Percentiles rank a stretch among this genome's conserved stretches.
phyloP scores from a whole-genome alignment of 37 sponge, comb jelly and placozoan genomes.

The Beroe forskalii region DNA sequence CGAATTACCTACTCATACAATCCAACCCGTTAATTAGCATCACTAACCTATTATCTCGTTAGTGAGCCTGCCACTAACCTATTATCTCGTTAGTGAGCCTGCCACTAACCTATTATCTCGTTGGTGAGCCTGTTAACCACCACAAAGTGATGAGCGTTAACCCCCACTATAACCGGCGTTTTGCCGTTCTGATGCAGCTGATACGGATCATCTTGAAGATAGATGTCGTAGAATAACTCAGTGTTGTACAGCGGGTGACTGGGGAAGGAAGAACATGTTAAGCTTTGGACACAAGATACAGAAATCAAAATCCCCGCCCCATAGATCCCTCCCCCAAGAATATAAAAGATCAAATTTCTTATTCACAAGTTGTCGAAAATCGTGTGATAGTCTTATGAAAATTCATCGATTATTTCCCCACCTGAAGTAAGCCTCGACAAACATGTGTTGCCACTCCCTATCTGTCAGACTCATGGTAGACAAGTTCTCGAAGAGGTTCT shows the following conservation, averaged over 20 bases:
- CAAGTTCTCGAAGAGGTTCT: conserved; percentile 35
- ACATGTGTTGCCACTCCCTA: conserved; percentile 42
- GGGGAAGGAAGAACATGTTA: too few relatives aligned
- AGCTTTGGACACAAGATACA: too few relatives aligned
- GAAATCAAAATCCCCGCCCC: too few relatives aligned
- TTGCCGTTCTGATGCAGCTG: not conserved
- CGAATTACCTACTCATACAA: too few relatives aligned
- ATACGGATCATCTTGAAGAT: not conserved
- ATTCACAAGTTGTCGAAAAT: too few relatives aligned
- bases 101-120: conserved; percentile 40
- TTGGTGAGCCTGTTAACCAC: conserved; percentile 31
- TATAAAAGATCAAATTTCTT: too few relatives aligned
- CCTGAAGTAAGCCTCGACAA: conserved; percentile 50
- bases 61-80: too few relatives aligned
- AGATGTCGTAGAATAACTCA: conserved; percentile 38
- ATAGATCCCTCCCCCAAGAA: too few relatives aligned
- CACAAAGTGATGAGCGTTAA: conserved; percentile 59
- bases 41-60: too few relatives aligned
- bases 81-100: conserved; percentile 11
- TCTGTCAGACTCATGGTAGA: not conserved
- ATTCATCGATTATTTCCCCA: too few relatives aligned
- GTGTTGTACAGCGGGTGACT: conserved; percentile 54
- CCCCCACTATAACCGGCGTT: conserved; percentile 25
- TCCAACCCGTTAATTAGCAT: too few relatives aligned
- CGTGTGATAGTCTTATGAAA: too few relatives aligned